Evolutionary conservation across 2,888 invertebrate species (phyloP).

Genomic region (Poecilobothrus nobilitatus): DNA sequence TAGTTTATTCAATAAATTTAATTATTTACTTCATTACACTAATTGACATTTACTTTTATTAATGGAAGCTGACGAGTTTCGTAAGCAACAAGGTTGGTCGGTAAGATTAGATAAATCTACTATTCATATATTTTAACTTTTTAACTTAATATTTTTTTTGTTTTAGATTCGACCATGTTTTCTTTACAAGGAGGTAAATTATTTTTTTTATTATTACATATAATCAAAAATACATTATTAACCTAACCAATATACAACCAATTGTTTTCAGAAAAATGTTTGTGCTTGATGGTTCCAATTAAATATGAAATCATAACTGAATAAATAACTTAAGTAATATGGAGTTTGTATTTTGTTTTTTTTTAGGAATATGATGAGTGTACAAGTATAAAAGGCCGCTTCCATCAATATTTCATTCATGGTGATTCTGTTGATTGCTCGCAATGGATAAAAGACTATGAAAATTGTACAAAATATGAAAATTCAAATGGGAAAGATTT

Average conservation of each 20-base stretch:
- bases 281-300: too few species aligned
- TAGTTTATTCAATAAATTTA: too few species aligned
- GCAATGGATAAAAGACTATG: slow-evolving; percentile 69
- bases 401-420: slow-evolving; percentile 78
- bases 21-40: too few species aligned
- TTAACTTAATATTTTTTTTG: not conserved
- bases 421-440: slow-evolving; percentile 66
- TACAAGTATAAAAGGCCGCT: slow-evolving; percentile 61
- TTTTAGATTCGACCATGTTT: slow-evolving; percentile 65
- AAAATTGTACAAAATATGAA: slow-evolving; percentile 64
- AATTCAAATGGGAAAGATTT: slow-evolving; percentile 48
- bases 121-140: not conserved
- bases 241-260: too few species aligned
- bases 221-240: too few species aligned
- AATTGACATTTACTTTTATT: too few species aligned
- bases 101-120: not conserved
- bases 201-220: too few species aligned
- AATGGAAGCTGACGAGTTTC: not conserved
- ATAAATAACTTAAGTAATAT: too few species aligned
- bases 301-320: too few species aligned
- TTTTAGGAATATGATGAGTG: slow-evolving; percentile 66
- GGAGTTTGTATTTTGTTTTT: not conserved
- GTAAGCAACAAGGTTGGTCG: not conserved
- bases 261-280: too few species aligned
- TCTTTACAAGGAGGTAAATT: slow-evolving; percentile 61